Conservation (phyloP, 2,797 vertebrate genomes). For the Mastacembelus armatus region DNA sequence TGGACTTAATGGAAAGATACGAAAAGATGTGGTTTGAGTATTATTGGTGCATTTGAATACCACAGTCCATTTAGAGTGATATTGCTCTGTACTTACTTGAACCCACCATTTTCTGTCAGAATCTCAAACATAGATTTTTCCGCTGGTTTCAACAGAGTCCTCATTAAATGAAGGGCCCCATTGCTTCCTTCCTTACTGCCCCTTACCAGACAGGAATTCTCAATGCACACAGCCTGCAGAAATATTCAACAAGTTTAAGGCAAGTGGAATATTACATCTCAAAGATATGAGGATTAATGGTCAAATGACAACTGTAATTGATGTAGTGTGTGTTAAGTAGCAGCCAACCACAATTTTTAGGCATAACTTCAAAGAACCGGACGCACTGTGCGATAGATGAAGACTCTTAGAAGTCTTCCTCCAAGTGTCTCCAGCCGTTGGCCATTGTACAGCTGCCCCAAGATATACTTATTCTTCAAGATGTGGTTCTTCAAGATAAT, state of each 20-base stretch:
- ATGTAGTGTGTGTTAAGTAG: constrained; percentile 26
- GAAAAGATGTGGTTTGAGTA: constrained; percentile 36
- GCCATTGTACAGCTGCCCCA: constrained; percentile 93
- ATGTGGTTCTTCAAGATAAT: constrained; percentile 94
- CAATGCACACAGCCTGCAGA: constrained; percentile 93
- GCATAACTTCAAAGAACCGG: constrained; percentile 20
- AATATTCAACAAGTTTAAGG: constrained; percentile 37
- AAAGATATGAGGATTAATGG: constrained; percentile 17
- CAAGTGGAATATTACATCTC: background rate
- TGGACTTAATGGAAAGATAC: constrained; percentile 48
- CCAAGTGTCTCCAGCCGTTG: constrained; percentile 92
- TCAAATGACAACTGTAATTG: constrained; percentile 17
- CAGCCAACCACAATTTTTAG: constrained; percentile 4
- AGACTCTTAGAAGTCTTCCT: constrained; percentile 93
- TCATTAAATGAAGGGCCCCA: constrained; percentile 93
- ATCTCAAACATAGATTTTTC: constrained; percentile 88
- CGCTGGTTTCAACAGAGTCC: constrained; percentile 88
- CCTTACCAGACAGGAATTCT: constrained; percentile 95
- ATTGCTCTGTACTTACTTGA: constrained; percentile 85
- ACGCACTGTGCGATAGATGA: constrained; percentile 97
- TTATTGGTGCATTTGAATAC: constrained; percentile 29
- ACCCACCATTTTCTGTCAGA: constrained; percentile 87
- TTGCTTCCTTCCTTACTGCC: constrained; percentile 97
- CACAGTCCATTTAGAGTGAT: constrained; percentile 12
- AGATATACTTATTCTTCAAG: constrained; percentile 90